phyloP scores from a whole-genome alignment of 2,888 invertebrate genomes.

The Polydrusus cervinus region DNA sequence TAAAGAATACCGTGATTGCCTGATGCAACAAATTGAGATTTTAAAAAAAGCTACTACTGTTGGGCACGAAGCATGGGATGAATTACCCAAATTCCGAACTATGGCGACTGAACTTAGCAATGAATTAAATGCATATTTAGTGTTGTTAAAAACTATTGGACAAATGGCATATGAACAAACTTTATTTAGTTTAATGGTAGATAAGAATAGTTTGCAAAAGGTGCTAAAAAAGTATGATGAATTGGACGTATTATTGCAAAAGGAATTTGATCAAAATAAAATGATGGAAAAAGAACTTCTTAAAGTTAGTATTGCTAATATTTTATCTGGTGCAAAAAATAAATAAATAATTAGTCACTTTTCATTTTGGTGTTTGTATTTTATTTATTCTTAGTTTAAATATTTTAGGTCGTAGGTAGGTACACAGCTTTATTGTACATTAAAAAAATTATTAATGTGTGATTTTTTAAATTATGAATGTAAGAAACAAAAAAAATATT shows the following conservation, averaged over 20 bases:
- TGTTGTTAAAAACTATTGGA: constrained; percentile 65
- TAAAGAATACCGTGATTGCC: constrained; percentile 65
- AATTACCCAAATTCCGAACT: constrained; percentile 64
- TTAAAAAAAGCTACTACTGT: constrained; percentile 61
- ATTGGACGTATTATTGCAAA: constrained; percentile 61
- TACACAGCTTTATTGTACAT: too few species aligned
- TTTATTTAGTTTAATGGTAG: constrained; percentile 52
- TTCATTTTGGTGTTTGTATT: constrained; percentile 11
- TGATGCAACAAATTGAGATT: constrained; percentile 67
- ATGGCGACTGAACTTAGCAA: constrained; percentile 64
- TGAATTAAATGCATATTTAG: constrained; percentile 65
- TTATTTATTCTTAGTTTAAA: constrained; percentile 31
- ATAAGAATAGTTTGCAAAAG: constrained; percentile 46
- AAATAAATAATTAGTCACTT: constrained; percentile 52
- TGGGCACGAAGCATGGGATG: constrained; percentile 66
- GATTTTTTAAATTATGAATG: too few species aligned
- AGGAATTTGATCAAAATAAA: constrained; percentile 64
- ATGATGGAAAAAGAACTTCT: constrained; percentile 65
- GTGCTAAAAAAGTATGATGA: constrained; percentile 59
- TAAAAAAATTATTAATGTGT: too few species aligned
- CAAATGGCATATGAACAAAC: constrained; percentile 64
- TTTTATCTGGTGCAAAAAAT: constrained; percentile 52
- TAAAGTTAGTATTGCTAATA: constrained; percentile 62
- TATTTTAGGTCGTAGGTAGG: too few species aligned
- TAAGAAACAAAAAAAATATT: too few species aligned